Base-by-base conservation (phyloP, 2,888 invertebrate species). In the Ochlodes sylvanus region DNA sequence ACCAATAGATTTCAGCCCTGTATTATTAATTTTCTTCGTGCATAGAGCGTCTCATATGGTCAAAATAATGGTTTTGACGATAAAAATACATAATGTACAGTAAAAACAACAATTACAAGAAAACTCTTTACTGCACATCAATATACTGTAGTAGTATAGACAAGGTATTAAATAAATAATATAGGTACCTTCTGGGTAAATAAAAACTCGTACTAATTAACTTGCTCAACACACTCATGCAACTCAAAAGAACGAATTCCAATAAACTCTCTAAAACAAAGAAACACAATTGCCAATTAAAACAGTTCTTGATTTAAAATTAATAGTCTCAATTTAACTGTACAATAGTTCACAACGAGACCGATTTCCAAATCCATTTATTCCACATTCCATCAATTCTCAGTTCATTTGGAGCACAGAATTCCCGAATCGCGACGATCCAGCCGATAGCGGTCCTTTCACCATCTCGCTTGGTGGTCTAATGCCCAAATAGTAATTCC, bases 381-480 rank as follows among this genome's bases (percentile, higher is more conserved):
- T 79, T 77, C 44, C 70, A 75, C 79, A 84, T 83, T 80, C 85
- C 82, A 79, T 78, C 76, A 79, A 52, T 82, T 76, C 76, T 73
- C 70, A 75, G 76, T 78, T 77, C 76, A 79, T 80, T 81, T 76
- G 73, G 73, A 76, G 76, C 72, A 82, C 84, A 82, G 85, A 86
- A 83, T 84, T 76, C 76, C 79, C 76, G 71, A 81, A 85, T 78
- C 76, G 79, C 76, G 73, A 76, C 78, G 73, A 76, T 68, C 47
- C 32, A 38, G 17, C 47, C 38, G 62, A 62, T 62, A 68, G 19
- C 62, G 60, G 68, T 70, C 75, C 76, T 79, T 79, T 79, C 76
- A 76, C 78, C 75, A 70, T 71, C 77, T 71, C 77, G 75, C 79
- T 78, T 80, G 90, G 90, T 89, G 90, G 90, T 90, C 90, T 78